These are phyloP conservation scores for Icerya purchasi DNA, from an alignment of 2,888 invertebrate species.

Conservation along the genomic window DNA sequence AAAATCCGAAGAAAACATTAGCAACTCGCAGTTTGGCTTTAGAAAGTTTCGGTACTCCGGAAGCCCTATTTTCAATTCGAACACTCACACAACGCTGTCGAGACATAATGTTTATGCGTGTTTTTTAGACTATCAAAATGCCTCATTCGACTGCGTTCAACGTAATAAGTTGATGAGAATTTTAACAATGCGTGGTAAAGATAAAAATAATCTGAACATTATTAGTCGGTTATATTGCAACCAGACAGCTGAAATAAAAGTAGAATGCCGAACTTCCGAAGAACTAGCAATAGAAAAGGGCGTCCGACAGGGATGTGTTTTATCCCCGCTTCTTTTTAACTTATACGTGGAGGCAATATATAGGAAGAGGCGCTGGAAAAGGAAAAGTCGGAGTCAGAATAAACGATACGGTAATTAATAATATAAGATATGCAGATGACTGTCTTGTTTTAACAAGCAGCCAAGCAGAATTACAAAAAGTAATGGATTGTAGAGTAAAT, in stretches of 20 bases:
- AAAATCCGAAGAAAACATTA: not conserved
- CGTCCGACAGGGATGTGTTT: not conserved
- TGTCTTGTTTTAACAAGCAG: too few relatives aligned
- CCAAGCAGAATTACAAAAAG: too few relatives aligned
- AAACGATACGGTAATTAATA: too few relatives aligned
- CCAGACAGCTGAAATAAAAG: not conserved
- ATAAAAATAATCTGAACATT: not conserved
- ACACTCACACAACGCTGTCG: not conserved
- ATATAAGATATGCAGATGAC: too few relatives aligned
- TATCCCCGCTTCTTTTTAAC: not conserved
- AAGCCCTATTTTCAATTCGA: not conserved
- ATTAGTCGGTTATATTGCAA: not conserved
- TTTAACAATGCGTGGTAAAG: not conserved
- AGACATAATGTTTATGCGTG: not conserved
- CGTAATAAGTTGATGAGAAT: not conserved
- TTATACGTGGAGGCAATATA: not conserved
- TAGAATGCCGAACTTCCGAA: not conserved
- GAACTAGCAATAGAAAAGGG: not conserved
- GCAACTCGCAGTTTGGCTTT: not conserved
- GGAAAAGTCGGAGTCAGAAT: too few relatives aligned
- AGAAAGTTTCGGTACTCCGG: not conserved
- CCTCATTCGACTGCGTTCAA: not conserved
- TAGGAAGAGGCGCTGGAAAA: too few relatives aligned
- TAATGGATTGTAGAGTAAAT: too few relatives aligned
- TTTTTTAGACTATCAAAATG: not conserved